These are phyloP conservation scores for Serinus canaria DNA, from an alignment of 2,113 vertebrate genomes.

Conservation along the genomic window DNA sequence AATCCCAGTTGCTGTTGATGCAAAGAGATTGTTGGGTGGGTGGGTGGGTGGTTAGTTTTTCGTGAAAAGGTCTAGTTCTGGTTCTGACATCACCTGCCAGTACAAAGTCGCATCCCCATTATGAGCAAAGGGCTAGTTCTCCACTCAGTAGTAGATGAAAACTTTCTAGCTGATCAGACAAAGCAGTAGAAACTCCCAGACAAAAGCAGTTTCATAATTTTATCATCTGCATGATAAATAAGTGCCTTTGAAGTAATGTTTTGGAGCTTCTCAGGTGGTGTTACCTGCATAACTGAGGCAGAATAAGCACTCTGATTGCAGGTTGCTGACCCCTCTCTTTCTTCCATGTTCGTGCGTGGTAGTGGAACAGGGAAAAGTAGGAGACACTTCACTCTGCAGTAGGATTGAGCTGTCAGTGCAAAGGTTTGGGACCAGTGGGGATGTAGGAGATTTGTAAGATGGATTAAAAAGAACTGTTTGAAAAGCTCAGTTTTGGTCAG, in stretches of 20 bases:
- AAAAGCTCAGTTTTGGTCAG: neutral
- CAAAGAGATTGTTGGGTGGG: neutral
- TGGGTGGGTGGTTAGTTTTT: neutral
- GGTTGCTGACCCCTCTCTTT: neutral
- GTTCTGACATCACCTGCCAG: neutral
- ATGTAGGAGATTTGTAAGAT: neutral
- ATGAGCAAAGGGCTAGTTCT: neutral
- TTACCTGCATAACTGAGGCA: neutral
- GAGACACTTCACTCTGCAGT: neutral
- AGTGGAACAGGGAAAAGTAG: neutral
- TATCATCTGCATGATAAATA: neutral
- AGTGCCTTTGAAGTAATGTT: neutral
- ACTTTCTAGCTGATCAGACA: neutral
- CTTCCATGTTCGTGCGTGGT: fast-evolving
- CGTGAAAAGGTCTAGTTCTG: neutral
- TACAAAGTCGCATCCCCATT: neutral
- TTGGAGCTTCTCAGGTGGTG: neutral
- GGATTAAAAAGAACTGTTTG: neutral
- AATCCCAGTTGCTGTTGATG: neutral
- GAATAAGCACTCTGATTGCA: neutral
- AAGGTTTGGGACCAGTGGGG: neutral
- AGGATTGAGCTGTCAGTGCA: neutral
- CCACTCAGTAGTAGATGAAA: neutral
- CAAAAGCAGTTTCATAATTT: neutral
- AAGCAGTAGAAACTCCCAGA: neutral